Percentiles rank a stretch among this genome's conserved stretches.
These are phyloP conservation scores for Zaprionus africanus DNA, from an alignment of 1,140 invertebrate genomes.

Conservation along the genomic window DNA sequence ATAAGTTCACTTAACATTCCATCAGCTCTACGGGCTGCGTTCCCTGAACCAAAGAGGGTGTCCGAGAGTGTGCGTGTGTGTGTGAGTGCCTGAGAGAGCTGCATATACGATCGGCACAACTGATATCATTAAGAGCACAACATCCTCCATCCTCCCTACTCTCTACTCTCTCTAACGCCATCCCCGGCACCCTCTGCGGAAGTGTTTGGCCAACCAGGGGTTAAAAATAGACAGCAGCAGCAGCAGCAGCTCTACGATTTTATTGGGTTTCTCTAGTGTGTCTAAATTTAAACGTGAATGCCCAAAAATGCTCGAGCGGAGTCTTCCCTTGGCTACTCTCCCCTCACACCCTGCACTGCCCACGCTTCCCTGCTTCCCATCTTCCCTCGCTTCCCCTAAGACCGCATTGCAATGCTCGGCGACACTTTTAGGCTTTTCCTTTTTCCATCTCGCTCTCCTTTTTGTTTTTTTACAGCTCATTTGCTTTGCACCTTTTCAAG, in stretches of 20 bases:
- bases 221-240: slow-evolving; percentile 59
- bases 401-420: slow-evolving; percentile 34
- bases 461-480: slow-evolving; percentile 71
- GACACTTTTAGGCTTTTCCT: slow-evolving; percentile 66
- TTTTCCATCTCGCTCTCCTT: slow-evolving; percentile 29
- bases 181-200: slow-evolving; percentile 55
- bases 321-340: slow-evolving; percentile 49
- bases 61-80: neutral
- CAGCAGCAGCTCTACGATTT: slow-evolving; percentile 29
- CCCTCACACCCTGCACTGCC: slow-evolving; percentile 42
- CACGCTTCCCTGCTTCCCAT: no score
- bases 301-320: slow-evolving; percentile 52
- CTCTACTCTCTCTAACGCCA: neutral
- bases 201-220: slow-evolving; percentile 54
- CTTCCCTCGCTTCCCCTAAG: slow-evolving; percentile 5
- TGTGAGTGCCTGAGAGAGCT: neutral
- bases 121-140: slow-evolving; percentile 75
- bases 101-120: slow-evolving; percentile 57
- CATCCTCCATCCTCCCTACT: slow-evolving; percentile 54
- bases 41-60: neutral
- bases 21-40: slow-evolving; percentile 56
- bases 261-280: slow-evolving; percentile 33
- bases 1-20: slow-evolving; percentile 77
- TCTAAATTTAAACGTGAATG: slow-evolving; percentile 57
- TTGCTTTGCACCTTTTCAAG: slow-evolving; percentile 69